These are phyloP conservation scores for Erethizon dorsatum DNA, from an alignment of 2,797 vertebrate species.

Conservation along the genomic window DNA sequence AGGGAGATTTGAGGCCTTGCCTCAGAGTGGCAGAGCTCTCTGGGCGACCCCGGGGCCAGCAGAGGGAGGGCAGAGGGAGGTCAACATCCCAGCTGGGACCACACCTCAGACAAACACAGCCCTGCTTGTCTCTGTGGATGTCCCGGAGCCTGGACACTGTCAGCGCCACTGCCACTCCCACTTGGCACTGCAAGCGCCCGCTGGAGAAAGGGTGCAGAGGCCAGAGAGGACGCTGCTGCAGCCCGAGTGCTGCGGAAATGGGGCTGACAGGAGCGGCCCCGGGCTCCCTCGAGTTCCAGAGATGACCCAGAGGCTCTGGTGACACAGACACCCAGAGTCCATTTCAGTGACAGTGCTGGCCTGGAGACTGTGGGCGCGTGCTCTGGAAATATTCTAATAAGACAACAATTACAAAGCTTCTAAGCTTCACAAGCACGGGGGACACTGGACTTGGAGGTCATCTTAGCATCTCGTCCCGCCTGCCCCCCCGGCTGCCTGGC, in stretches of 20 bases:
- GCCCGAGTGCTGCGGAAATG: too few species aligned
- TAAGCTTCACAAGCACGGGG: not conserved
- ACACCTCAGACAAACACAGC: not conserved
- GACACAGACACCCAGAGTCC: not conserved
- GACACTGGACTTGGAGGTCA: not conserved
- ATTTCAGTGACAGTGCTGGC: not conserved
- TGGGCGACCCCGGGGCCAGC: accelerated
- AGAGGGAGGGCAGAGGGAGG: accelerated
- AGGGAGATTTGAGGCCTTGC: not conserved
- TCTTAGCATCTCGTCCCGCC: not conserved
- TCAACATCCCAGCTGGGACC: not conserved
- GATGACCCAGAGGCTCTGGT: not conserved
- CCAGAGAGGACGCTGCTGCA: not conserved
- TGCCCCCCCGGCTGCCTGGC: not conserved
- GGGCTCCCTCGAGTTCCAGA: not conserved
- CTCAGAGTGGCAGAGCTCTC: not conserved
- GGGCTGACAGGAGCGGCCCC: not conserved
- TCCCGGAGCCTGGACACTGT: not conserved
- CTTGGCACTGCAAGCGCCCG: not conserved
- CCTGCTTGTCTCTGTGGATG: not conserved
- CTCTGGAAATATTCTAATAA: not conserved
- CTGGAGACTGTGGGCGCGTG: not conserved
- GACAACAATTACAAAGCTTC: not conserved
- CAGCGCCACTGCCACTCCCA: not conserved
- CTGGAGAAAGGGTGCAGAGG: not conserved